Evolutionary conservation across 2,797 vertebrate species (phyloP), one percentile per base, ranked within the genome.

Genomic region (Leptodactylus fallax): DNA sequence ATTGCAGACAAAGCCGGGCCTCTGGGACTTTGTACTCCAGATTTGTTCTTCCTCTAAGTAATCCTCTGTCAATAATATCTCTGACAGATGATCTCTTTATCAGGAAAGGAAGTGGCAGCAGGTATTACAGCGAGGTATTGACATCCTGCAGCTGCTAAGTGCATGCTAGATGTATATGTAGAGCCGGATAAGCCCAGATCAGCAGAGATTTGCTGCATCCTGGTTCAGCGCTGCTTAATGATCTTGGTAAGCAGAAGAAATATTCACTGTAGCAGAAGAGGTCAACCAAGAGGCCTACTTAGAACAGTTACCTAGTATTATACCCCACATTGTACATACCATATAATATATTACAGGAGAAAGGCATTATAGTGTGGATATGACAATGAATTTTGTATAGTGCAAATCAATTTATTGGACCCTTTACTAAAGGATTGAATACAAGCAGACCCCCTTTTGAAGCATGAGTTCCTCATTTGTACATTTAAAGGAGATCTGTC

Each of bases 61-160:
- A 78, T 83, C 63, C 61, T 85, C 56, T 25, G n/a, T 51, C 58
- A 25, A 85, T 78, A 85, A 77, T 36, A 23, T 17, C 21, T 47
- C n/a, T 82, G 69, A 82, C 86, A 77, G 56, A 82, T 61, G 69
- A 81, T 81, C 45, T 77, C 56, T 82, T 61, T 76, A 81, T 77
- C 36, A 72, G 25, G 56, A 17, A 17, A 63, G 79, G 86, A 81
- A 87, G 79, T 82, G 47, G 56, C 55, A 63, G 85, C 65, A 63
- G 79, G 79, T 74, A 47, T 63, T 67, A 55, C 79, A 81, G 82
- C 27, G 7, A 36, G 65, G 82, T 84, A 76, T 76, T 76, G 72
- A 85, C 72, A 85, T 82, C 67, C 79, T 82, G 79, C 58, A 47
- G 21, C 56, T 27, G 72, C 79, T 76, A 87, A 74, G 76, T 79